Evolutionary conservation across 2,888 invertebrate genomes (phyloP), one percentile per base, ranked within the genome.

Genomic region (Thumatha senex): DNA sequence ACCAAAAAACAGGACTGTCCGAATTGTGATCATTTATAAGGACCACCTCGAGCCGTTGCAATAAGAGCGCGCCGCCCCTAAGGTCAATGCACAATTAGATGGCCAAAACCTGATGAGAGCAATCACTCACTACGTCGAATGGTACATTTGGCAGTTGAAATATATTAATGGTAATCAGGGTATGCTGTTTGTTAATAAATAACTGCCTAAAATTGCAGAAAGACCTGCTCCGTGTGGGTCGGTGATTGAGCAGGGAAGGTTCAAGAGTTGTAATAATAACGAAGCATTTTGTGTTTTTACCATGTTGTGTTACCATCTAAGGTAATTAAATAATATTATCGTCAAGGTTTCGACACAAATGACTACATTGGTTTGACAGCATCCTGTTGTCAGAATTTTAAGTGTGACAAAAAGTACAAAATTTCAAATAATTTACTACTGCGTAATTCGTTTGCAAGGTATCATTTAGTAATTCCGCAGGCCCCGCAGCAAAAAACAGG

Each of bases 81-180:
- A 75, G 80, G 80, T 81, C 82, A 79, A 77, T 69, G 80, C 64
- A 76, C 80, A 86, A 82, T 86, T 83, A 83, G 81, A 78, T 70
- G 70, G 63, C 58, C 51, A 31, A 47, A 62, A 67, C 53, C 60
- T 69, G 72, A 68, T 67, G 67, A 68, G 67, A 58, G 61, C 63
- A 70, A 82, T 82, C 78, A 76, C 74, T 78, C 79, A 78, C 60
- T 58, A 75, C 62, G 62, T 69, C 71, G 68, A 72, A 66, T 71
- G 72, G 65, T 67, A 59, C 63, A 75, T 74, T 73, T 66, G 73
- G 72, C 78, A 67, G 76, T 67, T 74, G 75, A 73, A 65, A 72
- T 74, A 75, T 74, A 69, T 52, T 47, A 51, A 58, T 67, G 70
- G 70, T 65, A 62, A 77, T 69, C 57, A 61, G 61, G 41, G 56